Evolutionary conservation across 1,140 invertebrate genomes (phyloP), one percentile per base, ranked within the genome.

Genomic region (Zaprionus ghesquierei): DNA sequence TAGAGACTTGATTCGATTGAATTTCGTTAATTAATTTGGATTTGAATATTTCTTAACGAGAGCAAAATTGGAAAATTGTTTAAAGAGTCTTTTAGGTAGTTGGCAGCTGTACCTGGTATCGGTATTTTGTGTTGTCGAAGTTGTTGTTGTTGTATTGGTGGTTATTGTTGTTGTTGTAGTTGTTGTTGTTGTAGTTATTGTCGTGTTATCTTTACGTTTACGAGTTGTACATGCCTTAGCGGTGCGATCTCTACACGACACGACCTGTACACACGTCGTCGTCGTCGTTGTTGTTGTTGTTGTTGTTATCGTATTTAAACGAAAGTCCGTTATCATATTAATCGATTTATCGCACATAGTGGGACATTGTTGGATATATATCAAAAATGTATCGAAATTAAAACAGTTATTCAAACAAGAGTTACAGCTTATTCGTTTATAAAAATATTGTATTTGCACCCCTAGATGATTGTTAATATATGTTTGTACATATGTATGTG

Each of bases 101-200:
- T 63, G 76, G 63, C 72, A 63, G 76, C 73, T 84, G 70, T 89
- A 89, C 84, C 84, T 89, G 84, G 84, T 89, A 89, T 89, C 84
- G 69, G 84, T 89, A 89, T 89, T 82, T 69, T 72, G 84, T 89
- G 84, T 89, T 89, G 85, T 86, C 81, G 81, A 77, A 86, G 65
- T 85, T 84, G 79, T 82, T 77, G 61, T 78, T 71, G 65, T 82
- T 63, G 63, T 77, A 66, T 75, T 82, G 61, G 69, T 81, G 56
- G 35, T 68, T 44, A 44, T 69, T 38, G 60, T 75, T 55, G 44
- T 35, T 63, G 50, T n/a, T n/a, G n/a, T n/a, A n/a, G 65, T 69
- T 29, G 71, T 75, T 54, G 61, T 68, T 29, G 75, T 72, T 85
- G 81, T 85, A 60, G 79, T 80, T 87, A 87, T 77, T 90, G 79